Percentiles rank a stretch among this genome's conserved stretches.
phyloP scores from a whole-genome alignment of 2,113 vertebrate genomes.

The Microcebus tavaratra region DNA sequence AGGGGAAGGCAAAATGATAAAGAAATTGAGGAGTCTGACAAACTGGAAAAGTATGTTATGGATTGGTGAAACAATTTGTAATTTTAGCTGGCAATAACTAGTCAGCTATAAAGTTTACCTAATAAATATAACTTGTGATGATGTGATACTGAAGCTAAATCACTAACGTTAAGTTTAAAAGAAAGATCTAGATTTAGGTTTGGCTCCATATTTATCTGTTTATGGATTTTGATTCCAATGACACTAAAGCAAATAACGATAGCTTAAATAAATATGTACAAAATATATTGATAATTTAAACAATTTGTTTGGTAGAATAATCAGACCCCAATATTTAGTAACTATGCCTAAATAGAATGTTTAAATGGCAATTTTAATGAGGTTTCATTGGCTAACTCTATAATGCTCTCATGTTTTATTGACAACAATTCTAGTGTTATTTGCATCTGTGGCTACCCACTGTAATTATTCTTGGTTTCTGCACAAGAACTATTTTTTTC shows the following conservation, averaged over 20 bases:
- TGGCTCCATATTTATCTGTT: neutral
- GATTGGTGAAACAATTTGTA: neutral
- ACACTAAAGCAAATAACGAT: neutral
- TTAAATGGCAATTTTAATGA: neutral
- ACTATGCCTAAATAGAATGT: neutral
- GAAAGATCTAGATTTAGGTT: neutral
- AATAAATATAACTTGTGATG: neutral
- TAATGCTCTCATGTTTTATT: neutral
- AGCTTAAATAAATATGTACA: neutral
- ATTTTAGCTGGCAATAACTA: neutral
- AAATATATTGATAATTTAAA: neutral
- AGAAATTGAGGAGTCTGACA: neutral
- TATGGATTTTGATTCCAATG: neutral
- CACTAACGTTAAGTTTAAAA: neutral
- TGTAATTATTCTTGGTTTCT: neutral
- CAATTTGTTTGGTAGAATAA: neutral
- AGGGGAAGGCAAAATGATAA: neutral
- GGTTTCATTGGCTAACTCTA: neutral
- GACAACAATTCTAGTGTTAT: neutral
- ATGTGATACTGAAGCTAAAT: neutral
- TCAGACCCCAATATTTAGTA: neutral
- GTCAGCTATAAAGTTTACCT: neutral
- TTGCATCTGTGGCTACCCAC: neutral
- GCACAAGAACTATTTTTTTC: neutral
- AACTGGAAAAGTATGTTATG: neutral